Evolutionary conservation across 2,113 vertebrate genomes (phyloP).

Genomic region (Oncorhynchus gorbuscha): DNA sequence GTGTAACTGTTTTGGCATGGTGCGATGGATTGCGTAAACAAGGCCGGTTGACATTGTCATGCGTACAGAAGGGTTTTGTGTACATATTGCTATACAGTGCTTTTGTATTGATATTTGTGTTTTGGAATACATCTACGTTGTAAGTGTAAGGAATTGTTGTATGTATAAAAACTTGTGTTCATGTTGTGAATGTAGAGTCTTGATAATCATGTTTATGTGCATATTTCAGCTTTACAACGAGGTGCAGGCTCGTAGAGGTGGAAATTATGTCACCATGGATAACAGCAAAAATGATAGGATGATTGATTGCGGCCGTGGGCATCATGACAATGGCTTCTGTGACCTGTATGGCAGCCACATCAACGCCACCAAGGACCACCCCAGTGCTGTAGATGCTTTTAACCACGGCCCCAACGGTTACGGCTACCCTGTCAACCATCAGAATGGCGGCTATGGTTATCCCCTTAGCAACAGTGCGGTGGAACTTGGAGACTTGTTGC

Average conservation of each 20-base stretch:
- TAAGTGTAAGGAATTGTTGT: no score
- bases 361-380: slow-evolving; percentile 36
- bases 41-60: background rate
- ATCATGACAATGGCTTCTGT: slow-evolving; percentile 52
- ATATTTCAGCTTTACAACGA: slow-evolving; percentile 89
- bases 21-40: slow-evolving; percentile 21
- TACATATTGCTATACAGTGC: background rate
- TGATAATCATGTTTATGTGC: slow-evolving; percentile 14
- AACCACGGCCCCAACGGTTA: slow-evolving; percentile 39
- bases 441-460: slow-evolving; percentile 42
- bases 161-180: background rate
- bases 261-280: slow-evolving; percentile 62
- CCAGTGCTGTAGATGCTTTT: slow-evolving; percentile 25
- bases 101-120: background rate
- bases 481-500: slow-evolving; percentile 69
- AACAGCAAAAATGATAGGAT: slow-evolving; percentile 61
- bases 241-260: slow-evolving; percentile 88
- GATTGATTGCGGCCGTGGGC: slow-evolving; percentile 5
- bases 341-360: slow-evolving; percentile 43
- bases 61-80: background rate
- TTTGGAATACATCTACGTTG: background rate
- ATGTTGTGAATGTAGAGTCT: background rate
- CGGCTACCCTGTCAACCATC: slow-evolving; percentile 46
- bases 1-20: slow-evolving; percentile 18
- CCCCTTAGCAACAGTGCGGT: slow-evolving; percentile 49